These are phyloP conservation scores for Melinaea menophilus DNA, from an alignment of 2,888 invertebrate genomes.

Conservation along the genomic window DNA sequence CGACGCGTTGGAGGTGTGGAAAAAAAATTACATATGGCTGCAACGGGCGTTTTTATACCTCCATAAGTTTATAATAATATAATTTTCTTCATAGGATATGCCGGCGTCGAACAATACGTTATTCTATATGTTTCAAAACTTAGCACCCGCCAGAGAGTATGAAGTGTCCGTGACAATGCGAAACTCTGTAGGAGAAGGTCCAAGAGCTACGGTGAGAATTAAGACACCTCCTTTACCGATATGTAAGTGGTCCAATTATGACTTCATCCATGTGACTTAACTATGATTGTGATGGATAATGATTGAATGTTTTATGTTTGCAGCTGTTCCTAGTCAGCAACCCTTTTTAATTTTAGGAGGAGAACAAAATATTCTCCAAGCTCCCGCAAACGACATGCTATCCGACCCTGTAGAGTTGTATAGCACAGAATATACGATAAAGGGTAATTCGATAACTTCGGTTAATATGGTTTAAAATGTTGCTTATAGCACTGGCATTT, in stretches of 20 bases:
- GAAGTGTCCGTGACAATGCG: constrained; percentile 88
- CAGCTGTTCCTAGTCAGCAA: constrained; percentile 82
- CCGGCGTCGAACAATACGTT: constrained; percentile 82
- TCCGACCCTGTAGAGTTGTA: constrained; percentile 83
- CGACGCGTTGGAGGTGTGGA: constrained; percentile 81
- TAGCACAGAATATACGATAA: constrained; percentile 73
- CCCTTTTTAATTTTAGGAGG: constrained; percentile 84
- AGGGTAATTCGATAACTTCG: constrained; percentile 43
- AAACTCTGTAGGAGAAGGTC: constrained; percentile 89
- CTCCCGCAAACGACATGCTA: constrained; percentile 81
- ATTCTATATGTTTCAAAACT: constrained; percentile 87
- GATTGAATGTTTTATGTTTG: constrained; percentile 21
- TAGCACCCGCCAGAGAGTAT: constrained; percentile 84
- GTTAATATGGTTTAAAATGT: no score
- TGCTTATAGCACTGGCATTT: no score
- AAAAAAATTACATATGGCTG: background rate
- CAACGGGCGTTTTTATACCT: no score
- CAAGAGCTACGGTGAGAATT: constrained; percentile 80
- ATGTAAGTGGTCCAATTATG: constrained; percentile 61
- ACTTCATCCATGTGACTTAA: background rate
- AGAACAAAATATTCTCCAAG: constrained; percentile 82
- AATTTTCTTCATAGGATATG: constrained; percentile 79
- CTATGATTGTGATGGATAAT: background rate
- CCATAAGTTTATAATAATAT: background rate
- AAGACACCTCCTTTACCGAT: constrained; percentile 82